Base-by-base conservation (phyloP, 2,797 vertebrate genomes). In the Intellagama lesueurii region DNA sequence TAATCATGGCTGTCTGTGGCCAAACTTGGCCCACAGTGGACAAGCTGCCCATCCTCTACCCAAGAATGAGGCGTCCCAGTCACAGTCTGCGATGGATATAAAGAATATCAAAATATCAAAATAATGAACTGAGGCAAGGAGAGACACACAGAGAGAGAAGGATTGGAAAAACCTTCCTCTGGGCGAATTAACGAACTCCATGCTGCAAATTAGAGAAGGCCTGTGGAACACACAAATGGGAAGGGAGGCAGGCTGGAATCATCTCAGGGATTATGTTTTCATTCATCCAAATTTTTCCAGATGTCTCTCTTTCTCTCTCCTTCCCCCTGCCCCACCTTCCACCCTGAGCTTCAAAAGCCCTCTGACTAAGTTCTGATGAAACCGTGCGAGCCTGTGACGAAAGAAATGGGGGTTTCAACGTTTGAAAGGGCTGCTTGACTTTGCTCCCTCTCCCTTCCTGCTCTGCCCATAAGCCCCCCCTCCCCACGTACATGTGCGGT, bases 281-380 rank as follows among this genome's bases (percentile, higher is more conserved):
- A 87, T 96, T 95, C 85, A 94, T 94, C 88, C 92, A 94, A 95
- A 94, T 83, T 93, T 94, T 95, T 97, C 96, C 97, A 97, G 96
- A 97, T 97, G 97, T 97, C 95, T 94, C 91, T 86, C 60, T 64
- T 14, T 64, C 60, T 64, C 60, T 22, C 16, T 19, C 19, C 19
- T 5, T 17, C 19, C 19, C 19, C 60, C 60, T 17, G 1, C 35
- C 60, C 17, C 95, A 95, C 92, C 93, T 95, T 94, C 92, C 88
- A 92, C 94, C 92, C 92, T 24, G 89, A 84, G 95, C 95, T 96
- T 96, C 96, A 97, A 97, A 97, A 96, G 87, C 93, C 94, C 93
- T 90, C 92, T 64, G 95, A 92, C 94, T 64, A 81, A 89, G 93
- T 92, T 91, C 94, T 92, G 95, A 92, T 87, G 95, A 95, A 94